Base-by-base conservation (phyloP, 2,888 invertebrate species). In the Andrena chrysosceles region DNA sequence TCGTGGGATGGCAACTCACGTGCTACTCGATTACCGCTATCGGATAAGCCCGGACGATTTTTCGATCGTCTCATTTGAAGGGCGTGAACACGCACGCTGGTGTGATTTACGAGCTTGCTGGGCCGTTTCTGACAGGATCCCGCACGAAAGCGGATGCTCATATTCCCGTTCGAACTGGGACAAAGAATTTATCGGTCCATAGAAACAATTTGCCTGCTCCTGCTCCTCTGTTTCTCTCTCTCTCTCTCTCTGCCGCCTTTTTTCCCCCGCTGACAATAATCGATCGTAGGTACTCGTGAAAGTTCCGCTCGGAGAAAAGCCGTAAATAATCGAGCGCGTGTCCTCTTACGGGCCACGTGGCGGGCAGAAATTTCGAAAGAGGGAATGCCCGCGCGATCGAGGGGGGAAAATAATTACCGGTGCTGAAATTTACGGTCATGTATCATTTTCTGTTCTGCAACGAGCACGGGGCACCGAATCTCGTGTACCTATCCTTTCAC, bases 51-150 rank as follows among this genome's bases (percentile, higher is more conserved):
- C 79, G 79, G 86, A 84, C 86, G 84, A 84, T 80, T 86, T 86
- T 82, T 84, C 82, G 82, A 84, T 80, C 82, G 79, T 79, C 79
- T 48, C 86, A 67, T 86, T 80, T 80, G 86, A 86, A 86, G 77
- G 84, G 84, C 86, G 86, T 76, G 84, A 86, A 84, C 86, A 84
- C 84, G 79, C 80, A 68, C 72, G 70, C 52, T 73, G 31, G 48
- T 72, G 42, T 84, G 86, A 86, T 84, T 86, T 86, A 86, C 84
- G 73, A 72, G 71, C 23, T 63, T 52, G 70, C 49, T 60, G 35
- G 35, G 5, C n/a, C 7, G 23, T 48, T 20, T 20, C 49, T 35
- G 72, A 49, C 20, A n/a, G 56, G n/a, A 26, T 63, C 42, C 7
- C 23, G 29, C 10, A 48, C 35, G 49, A 4, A 48, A 31, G 31